A percentile compares a stretch with the other conserved stretches of the same genome.
Conservation (phyloP, 2,113 vertebrate genomes). For the Rhinolophus ferrumequinum region DNA sequence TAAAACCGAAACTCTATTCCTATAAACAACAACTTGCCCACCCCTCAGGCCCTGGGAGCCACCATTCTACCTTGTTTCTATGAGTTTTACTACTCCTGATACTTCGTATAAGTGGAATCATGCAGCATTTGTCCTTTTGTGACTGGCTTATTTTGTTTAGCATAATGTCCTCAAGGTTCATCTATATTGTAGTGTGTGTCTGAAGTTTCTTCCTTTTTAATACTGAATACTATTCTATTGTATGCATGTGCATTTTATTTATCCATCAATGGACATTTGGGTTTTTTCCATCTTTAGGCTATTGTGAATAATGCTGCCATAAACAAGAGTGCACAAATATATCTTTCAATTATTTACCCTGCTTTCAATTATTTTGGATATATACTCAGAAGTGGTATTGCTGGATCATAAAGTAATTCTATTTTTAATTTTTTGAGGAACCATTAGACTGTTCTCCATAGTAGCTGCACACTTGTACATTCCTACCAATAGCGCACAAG, state of each 20-base stretch:
- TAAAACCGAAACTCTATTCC: background rate
- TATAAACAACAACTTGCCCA: background rate
- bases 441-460: background rate
- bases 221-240: background rate
- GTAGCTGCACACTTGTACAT: background rate
- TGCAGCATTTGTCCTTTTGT: background rate
- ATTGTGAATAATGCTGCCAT: background rate
- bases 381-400: background rate
- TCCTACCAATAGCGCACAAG: background rate
- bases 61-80: background rate
- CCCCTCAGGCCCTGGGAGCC: background rate
- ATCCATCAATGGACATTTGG: background rate
- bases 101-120: background rate
- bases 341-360: background rate
- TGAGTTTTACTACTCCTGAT: background rate
- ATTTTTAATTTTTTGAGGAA: background rate
- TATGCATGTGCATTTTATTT: too few relatives aligned
- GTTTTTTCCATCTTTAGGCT: background rate
- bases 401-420: background rate
- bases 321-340: background rate
- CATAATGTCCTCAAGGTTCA: background rate
- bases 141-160: background rate
- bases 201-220: constrained; percentile 10
- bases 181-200: background rate
- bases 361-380: background rate